phyloP scores from a whole-genome alignment of 2,888 invertebrate genomes.

The Epistrophe grossulariae region DNA sequence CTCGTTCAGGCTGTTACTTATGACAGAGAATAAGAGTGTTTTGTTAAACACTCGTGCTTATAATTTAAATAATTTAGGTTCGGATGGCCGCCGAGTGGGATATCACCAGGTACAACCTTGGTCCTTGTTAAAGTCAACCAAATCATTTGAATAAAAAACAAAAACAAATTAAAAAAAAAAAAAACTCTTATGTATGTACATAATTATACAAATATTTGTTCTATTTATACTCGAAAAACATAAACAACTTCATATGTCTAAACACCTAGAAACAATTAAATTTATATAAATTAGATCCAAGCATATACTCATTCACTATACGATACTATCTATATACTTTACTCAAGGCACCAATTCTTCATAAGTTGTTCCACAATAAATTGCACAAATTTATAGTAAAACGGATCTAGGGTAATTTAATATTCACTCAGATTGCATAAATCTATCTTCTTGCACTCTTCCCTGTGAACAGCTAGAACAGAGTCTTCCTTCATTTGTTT shows the following conservation, averaged over 20 bases:
- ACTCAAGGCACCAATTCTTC: conserved; percentile 54
- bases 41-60: too few species aligned
- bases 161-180: too few species aligned
- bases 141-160: too few species aligned
- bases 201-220: too few species aligned
- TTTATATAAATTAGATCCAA: conserved; percentile 11
- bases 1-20: too few species aligned
- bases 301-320: background rate
- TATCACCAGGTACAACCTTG: too few species aligned
- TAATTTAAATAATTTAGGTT: too few species aligned
- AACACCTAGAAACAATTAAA: background rate
- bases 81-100: too few species aligned
- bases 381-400: conserved; percentile 69
- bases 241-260: background rate
- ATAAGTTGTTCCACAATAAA: conserved; percentile 65
- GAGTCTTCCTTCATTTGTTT: conserved; percentile 32
- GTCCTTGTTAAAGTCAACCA: too few species aligned
- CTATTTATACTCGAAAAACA: background rate
- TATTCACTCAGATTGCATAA: conserved; percentile 56
- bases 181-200: too few species aligned
- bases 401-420: conserved; percentile 63
- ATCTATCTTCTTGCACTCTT: conserved; percentile 21
- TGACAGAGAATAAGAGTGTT: too few species aligned
- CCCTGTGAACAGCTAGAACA: background rate
- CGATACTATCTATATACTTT: conserved; percentile 1